These are phyloP conservation scores for Alca torda DNA, from an alignment of 2,797 vertebrate genomes.

Conservation along the genomic window DNA sequence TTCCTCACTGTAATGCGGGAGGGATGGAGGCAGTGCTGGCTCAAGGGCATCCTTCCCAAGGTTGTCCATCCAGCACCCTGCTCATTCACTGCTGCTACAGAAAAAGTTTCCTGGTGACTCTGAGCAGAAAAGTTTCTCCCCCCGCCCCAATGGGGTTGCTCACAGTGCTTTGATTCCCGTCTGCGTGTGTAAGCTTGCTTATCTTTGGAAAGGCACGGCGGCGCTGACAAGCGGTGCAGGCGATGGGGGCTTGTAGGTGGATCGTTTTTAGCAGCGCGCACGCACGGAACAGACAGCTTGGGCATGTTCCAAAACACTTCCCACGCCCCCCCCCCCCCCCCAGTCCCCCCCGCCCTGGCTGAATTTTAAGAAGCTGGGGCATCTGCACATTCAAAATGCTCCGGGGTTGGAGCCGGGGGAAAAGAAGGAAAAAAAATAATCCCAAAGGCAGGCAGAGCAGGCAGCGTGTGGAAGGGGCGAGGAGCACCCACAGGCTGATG, in stretches of 20 bases:
- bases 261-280: conserved; percentile 33
- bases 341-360: background rate
- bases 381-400: conserved; percentile 61
- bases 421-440: background rate
- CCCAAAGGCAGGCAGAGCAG: conserved; percentile 24
- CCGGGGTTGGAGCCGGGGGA: background rate
- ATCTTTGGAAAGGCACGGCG: conserved; percentile 24
- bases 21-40: background rate
- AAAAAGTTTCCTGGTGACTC: background rate
- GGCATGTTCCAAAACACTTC: conserved; percentile 67
- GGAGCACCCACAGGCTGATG: conserved; percentile 36
- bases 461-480: conserved; percentile 24
- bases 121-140: background rate
- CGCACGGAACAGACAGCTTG: conserved; percentile 59
- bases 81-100: background rate
- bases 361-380: conserved; percentile 65
- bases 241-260: conserved; percentile 53
- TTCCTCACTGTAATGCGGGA: accelerated
- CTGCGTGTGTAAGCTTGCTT: conserved; percentile 1
- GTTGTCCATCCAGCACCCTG: background rate
- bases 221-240: conserved; percentile 11
- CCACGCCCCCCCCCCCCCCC: conserved; percentile 17
- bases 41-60: background rate
- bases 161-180: background rate
- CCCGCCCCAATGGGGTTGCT: accelerated